Percentiles rank a stretch among this genome's conserved stretches.
Evolutionary conservation across 2,113 vertebrate species (phyloP).

Genomic region (Trematocara marginatum): DNA sequence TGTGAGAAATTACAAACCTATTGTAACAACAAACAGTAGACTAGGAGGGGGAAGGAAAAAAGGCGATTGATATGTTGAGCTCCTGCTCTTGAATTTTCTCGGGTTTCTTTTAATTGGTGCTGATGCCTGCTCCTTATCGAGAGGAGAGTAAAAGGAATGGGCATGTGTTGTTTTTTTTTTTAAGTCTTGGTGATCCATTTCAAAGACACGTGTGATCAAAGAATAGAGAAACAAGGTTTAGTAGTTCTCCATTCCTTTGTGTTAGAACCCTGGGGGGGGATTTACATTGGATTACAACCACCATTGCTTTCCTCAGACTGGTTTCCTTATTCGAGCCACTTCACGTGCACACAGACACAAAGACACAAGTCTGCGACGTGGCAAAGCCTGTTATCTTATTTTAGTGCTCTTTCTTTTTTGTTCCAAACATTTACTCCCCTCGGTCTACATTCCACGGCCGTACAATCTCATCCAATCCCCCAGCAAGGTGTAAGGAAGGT

Average conservation of each 20-base stretch:
- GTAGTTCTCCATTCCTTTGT: not conserved
- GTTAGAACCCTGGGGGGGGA: not conserved
- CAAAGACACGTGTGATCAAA: conserved; percentile 16
- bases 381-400: conserved; percentile 47
- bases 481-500: not conserved
- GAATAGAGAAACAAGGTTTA: not conserved
- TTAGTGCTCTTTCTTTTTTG: not conserved
- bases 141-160: not conserved
- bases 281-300: conserved; percentile 6
- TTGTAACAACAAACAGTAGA: not conserved
- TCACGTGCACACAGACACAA: conserved; percentile 12
- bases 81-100: conserved; percentile 37
- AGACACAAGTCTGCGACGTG: conserved; percentile 20
- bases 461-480: conserved; percentile 28
- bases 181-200: conserved; percentile 15
- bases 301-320: not conserved
- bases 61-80: not conserved
- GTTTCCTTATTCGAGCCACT: not conserved
- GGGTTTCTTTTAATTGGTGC: conserved; percentile 37
- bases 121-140: conserved; percentile 22
- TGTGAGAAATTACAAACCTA: not conserved
- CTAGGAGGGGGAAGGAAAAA: not conserved
- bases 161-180: not conserved
- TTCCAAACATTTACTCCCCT: conserved; percentile 9
- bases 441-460: conserved; percentile 42